Conservation (phyloP, 2,113 vertebrate genomes). For the Calypte anna region DNA sequence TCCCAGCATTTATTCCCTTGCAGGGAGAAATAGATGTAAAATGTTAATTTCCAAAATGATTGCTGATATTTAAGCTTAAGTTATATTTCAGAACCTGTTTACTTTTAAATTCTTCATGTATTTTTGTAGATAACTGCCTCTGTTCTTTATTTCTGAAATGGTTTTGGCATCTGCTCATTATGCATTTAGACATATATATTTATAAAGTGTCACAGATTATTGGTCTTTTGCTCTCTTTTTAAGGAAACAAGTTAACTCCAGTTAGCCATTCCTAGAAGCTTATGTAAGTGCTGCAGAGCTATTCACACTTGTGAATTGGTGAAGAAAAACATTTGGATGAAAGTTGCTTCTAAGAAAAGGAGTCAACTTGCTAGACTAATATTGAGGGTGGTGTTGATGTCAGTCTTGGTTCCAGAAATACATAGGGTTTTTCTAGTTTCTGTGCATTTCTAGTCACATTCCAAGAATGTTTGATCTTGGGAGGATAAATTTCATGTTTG, state of each 20-base stretch:
- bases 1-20: not conserved
- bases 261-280: not conserved
- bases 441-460: not conserved
- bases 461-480: not conserved
- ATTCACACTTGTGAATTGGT: not conserved
- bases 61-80: conserved; percentile 6
- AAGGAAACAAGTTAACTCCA: not conserved
- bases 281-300: not conserved
- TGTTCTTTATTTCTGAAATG: conserved; percentile 7
- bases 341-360: not conserved
- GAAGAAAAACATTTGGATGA: not conserved
- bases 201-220: not conserved
- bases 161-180: not conserved
- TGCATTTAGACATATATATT: not conserved
- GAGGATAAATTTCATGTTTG: not conserved
- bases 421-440: not conserved
- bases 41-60: not conserved
- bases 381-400: not conserved
- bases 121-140: not conserved
- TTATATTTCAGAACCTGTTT: not conserved
- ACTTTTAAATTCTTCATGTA: not conserved
- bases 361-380: not conserved
- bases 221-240: not conserved
- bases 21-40: not conserved
- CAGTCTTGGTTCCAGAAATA: not conserved